Base-by-base conservation (phyloP, 1,140 invertebrate species). In the Apocrypta bakeri region DNA sequence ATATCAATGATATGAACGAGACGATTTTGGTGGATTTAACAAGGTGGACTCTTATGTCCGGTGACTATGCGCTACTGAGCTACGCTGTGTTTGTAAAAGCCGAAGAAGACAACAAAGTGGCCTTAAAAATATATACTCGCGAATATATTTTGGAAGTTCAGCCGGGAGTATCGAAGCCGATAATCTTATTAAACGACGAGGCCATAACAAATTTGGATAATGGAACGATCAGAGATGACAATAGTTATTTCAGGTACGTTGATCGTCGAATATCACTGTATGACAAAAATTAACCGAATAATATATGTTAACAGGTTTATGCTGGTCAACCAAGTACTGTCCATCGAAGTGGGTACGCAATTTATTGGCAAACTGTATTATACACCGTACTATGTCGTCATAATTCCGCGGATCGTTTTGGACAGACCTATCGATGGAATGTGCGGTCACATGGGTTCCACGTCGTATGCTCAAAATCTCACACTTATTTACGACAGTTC, bases 31-130 rank as follows among this genome's bases (percentile, higher is more conserved):
- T 85, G 66, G 25, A 61, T 17, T 87, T 17, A 24, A 85, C 8
- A 72, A 71, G 88, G 25, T 90, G 88, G 87, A 88, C 86, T 0
- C 73, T 90, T 6, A 12, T 88, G 21, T 82, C 86, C 14, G 88
- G 87, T 24, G 83, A 88, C 76, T 74, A 87, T 21, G 12, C 79
- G 11, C 25, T 84, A 1, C 71, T 86, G 12, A 79, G 64, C 0
- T 90, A 83, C 12, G 86, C 86, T 1, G 24, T 90, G 37, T 87
- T 88, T 64, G 86, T 86, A 0, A 89, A 88, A 72, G 63, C 61
- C 8, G 61, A 87, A 8, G 56, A 77, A 12, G 27, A 21, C 25
- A 76, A 85, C 14, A 86, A 84, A 68, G 6, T 90, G 6, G 86
- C 81, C 0, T 1, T 87, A 11, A 88, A 82, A 74, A 61, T 89